Base-by-base conservation (phyloP, 2,888 invertebrate species). In the Mythimna vitellina region DNA sequence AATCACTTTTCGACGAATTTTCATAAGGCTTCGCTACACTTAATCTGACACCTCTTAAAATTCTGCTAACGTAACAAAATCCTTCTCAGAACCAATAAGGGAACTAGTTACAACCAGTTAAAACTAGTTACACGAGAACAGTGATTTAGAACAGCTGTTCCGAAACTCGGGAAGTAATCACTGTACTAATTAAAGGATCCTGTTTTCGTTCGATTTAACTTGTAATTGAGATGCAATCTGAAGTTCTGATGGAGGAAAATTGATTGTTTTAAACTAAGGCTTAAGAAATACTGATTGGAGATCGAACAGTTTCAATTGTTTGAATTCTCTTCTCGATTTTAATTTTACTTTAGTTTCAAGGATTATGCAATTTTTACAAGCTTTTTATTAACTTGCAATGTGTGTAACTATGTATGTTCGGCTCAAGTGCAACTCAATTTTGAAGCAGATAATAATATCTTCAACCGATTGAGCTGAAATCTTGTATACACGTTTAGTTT, bases 81-180 rank as follows among this genome's bases (percentile, higher is more conserved):
- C 66, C 58, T 58, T 17, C n/a, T 63, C 22, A 78, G 77, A 81
- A 49, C 78, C 72, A 72, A 72, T 82, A 82, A 78, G 35, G n/a
- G 29, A 64, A 69, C 46, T 65, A 46, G 63, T 68, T 49, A 1
- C 20, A 75, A 63, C 49, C 62, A 38, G 62, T 62, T 77, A 63
- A 20, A 61, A 64, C 65, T 46, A 29, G 46, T 49, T 17, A 51
- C 49, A 29, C 17, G 12, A 20, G 35, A 42, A 42, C 57, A 78
- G 82, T 78, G 79, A 78, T 82, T 73, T 57, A 49, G 58, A 65
- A 46, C 83, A 79, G 49, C 74, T 70, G 80, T 70, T 79, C 42
- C 57, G 4, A 57, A 42, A 57, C 49, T 49, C 7, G 25, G 14
- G 49, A 66, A 66, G 74, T 81, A 81, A 70, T 61, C 53, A 32